A percentile compares a stretch with the other conserved stretches of the same genome.
phyloP scores from a whole-genome alignment of 2,797 vertebrate species.

The Malacoraja senta region DNA sequence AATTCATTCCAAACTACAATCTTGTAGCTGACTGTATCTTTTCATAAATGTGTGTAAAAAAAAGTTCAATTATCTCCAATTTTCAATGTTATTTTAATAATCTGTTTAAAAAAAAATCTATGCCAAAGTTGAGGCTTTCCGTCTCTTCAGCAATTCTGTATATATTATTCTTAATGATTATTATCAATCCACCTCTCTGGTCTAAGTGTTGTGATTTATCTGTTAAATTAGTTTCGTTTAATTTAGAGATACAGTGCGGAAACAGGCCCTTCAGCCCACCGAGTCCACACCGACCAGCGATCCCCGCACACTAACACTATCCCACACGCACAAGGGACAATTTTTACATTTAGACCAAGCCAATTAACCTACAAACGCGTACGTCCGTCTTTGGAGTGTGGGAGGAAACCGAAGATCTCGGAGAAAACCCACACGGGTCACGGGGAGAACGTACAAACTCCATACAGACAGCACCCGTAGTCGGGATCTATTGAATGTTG shows the following conservation, averaged over 20 bases:
- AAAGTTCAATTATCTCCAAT: not conserved
- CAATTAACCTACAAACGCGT: too few species aligned
- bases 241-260: too few species aligned
- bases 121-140: conserved; percentile 21
- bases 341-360: too few species aligned
- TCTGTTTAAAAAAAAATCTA: conserved; percentile 5
- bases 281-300: too few species aligned
- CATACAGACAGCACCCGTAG: too few species aligned
- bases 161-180: conserved; percentile 34
- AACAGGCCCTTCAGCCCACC: too few species aligned
- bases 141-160: conserved; percentile 19
- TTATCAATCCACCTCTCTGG: conserved; percentile 25
- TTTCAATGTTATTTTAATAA: not conserved
- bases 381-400: too few species aligned
- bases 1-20: conserved; percentile 3
- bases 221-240: not conserved
- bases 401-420: too few species aligned
- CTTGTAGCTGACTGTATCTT: conserved; percentile 7
- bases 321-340: too few species aligned
- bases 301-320: too few species aligned
- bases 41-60: conserved; percentile 6
- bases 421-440: too few species aligned
- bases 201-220: not conserved
- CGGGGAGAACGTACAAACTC: too few species aligned
- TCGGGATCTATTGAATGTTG: not conserved